Evolutionary conservation across 2,888 invertebrate species (phyloP).

Genomic region (Cheilosia soror): DNA sequence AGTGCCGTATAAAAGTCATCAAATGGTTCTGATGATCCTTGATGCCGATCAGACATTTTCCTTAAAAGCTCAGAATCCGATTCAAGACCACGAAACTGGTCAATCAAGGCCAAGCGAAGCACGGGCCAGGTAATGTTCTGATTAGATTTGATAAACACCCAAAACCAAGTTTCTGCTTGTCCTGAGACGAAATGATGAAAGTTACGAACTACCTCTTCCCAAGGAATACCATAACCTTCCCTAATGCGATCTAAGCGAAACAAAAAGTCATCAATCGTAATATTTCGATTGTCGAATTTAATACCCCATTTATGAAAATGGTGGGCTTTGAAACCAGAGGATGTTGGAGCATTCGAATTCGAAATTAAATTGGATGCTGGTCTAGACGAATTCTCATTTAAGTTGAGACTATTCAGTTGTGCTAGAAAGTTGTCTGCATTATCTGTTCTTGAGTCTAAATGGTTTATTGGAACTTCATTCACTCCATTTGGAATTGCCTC

Average conservation of each 20-base stretch:
- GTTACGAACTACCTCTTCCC: neutral
- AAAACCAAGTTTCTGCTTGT: neutral
- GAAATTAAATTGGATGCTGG: neutral
- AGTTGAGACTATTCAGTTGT: neutral
- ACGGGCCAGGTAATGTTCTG: neutral
- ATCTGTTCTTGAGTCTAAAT: neutral
- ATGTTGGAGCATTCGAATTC: neutral
- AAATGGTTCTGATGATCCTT: neutral
- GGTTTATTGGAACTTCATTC: neutral
- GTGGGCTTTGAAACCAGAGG: neutral
- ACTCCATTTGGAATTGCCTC: neutral
- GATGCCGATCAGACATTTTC: no score
- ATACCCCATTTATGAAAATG: neutral
- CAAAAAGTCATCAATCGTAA: slow-evolving; percentile 1
- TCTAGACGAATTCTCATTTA: neutral
- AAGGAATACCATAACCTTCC: neutral
- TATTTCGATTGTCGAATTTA: neutral
- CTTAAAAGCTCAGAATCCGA: neutral
- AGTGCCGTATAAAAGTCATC: slow-evolving; percentile 10
- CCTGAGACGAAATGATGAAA: neutral
- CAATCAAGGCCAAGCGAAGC: neutral
- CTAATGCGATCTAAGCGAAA: neutral
- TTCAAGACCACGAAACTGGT: slow-evolving; percentile 8
- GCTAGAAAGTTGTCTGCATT: neutral
- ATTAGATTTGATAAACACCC: neutral